Percentiles rank a stretch among this genome's conserved stretches.
These are phyloP conservation scores for Pandemis corylana DNA, from an alignment of 2,888 invertebrate species.

Conservation along the genomic window DNA sequence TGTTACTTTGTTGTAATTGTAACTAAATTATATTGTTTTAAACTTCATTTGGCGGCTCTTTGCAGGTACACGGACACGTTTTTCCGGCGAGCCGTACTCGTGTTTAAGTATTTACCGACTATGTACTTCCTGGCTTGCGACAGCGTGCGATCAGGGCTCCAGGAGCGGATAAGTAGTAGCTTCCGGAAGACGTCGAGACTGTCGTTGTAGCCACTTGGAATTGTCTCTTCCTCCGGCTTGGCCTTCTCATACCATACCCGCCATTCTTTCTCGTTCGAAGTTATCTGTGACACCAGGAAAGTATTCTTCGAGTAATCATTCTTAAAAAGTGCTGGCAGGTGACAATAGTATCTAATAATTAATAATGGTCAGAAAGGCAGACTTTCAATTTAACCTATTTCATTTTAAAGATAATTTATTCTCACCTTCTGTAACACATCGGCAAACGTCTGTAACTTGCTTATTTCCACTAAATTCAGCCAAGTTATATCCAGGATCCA, in stretches of 20 bases:
- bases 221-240: constrained; percentile 95
- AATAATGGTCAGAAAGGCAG: no score
- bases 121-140: constrained; percentile 97
- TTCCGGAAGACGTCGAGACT: constrained; percentile 95
- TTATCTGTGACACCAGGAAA: constrained; percentile 83
- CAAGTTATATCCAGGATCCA: constrained; percentile 99
- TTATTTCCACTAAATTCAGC: constrained; percentile 97
- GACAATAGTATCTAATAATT: no score
- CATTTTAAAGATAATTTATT: not conserved
- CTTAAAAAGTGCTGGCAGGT: not conserved
- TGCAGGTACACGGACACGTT: no score
- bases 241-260: constrained; percentile 96
- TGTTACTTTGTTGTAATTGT: no score
- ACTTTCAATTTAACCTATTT: no score
- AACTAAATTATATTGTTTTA: no score
- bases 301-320: not conserved
- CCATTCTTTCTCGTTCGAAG: constrained; percentile 95
- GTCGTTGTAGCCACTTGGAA: constrained; percentile 95
- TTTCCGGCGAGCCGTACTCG: no score
- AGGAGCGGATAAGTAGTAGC: constrained; percentile 93
- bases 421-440: constrained; percentile 90
- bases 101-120: constrained; percentile 83
- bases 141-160: constrained; percentile 97
- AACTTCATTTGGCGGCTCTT: no score
- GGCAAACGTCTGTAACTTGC: constrained; percentile 91